Base-by-base conservation (phyloP, 1,140 invertebrate genomes). In the Bathynomus jamesi region DNA sequence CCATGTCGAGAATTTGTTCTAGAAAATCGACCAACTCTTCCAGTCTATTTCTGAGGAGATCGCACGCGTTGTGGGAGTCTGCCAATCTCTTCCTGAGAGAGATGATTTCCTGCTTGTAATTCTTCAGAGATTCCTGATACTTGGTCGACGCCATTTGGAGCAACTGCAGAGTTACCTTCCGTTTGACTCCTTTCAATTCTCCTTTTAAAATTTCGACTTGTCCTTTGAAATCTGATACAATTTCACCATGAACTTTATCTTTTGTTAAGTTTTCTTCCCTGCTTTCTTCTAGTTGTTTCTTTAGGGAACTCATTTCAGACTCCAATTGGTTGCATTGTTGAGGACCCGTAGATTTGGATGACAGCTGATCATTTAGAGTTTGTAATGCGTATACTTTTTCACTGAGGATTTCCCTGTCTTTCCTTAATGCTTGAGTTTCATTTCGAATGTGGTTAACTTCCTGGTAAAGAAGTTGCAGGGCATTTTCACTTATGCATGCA, bases 21-120 rank as follows among this genome's bases (percentile, higher is more conserved):
- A 91, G 81, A 78, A 91, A 90, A 62, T 85, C 85, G 2, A 89
- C 87, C 70, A 91, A 79, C 76, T 90, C 89, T 79, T 90, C 87
- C 28, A 91, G 80, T 4, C 89, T 83, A 30, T 82, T 85, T 17
- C 87, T 87, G 24, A 90, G 79, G 30, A 89, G 78, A 68, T 85
- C 80, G 79, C 88, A 86, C 0, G 89, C 87, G 78, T 89, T 87
- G 11, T 84, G 81, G 64, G 89, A 86, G 79, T 90, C 88, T 21
- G 76, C 77, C 17, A 79, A 63, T 3, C 79, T 62, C 63, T 78
- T 71, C 27, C 78, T 70, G 28, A 80, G 70, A 11, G 61, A 69
- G 3, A 63, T 53, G 28, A 78, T 72, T 60, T 80, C 79, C 30
- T 75, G 69, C n/a, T 75, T 78, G 64, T 76, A 66, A 46, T 64